Evolutionary conservation across 1,140 invertebrate genomes (phyloP).

Genomic region (Euwallacea fornicatus): DNA sequence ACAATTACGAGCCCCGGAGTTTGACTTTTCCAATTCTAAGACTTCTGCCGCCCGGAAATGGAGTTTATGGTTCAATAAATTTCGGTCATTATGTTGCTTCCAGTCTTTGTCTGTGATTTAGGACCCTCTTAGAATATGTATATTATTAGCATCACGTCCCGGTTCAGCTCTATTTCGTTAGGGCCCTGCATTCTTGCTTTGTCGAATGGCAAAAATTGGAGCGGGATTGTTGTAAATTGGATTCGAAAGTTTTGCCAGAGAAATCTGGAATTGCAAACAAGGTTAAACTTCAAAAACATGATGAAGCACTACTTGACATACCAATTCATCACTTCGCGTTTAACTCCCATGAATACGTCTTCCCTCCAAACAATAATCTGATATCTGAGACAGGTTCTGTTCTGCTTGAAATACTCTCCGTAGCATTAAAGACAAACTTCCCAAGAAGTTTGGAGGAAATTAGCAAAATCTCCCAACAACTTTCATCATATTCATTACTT

Average conservation of each 20-base stretch:
- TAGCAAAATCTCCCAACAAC: background rate
- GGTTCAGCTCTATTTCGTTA: constrained; percentile 2
- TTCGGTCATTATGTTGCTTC: constrained; percentile 32
- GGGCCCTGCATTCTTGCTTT: constrained; percentile 6
- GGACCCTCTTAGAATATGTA: constrained; percentile 19
- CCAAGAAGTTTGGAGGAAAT: background rate
- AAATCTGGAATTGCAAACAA: constrained; percentile 8
- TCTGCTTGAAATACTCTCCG: background rate
- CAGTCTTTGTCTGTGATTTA: constrained; percentile 31
- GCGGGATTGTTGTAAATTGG: constrained; percentile 7
- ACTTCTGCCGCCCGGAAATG: constrained; percentile 20
- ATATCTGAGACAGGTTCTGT: background rate
- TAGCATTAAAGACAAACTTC: background rate
- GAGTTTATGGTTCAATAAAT: constrained; percentile 33
- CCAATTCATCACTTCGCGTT: background rate
- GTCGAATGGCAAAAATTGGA: constrained; percentile 6
- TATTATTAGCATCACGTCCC: constrained; percentile 17
- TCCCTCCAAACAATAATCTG: background rate
- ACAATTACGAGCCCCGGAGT: constrained; percentile 17
- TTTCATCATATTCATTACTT: background rate
- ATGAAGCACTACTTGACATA: background rate
- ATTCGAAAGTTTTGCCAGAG: constrained; percentile 3
- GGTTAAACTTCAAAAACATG: constrained; percentile 2
- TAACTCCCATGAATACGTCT: background rate
- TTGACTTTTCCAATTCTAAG: constrained; percentile 33